Conservation (phyloP, 2,888 invertebrate genomes). For the Anthoptus insignis region DNA sequence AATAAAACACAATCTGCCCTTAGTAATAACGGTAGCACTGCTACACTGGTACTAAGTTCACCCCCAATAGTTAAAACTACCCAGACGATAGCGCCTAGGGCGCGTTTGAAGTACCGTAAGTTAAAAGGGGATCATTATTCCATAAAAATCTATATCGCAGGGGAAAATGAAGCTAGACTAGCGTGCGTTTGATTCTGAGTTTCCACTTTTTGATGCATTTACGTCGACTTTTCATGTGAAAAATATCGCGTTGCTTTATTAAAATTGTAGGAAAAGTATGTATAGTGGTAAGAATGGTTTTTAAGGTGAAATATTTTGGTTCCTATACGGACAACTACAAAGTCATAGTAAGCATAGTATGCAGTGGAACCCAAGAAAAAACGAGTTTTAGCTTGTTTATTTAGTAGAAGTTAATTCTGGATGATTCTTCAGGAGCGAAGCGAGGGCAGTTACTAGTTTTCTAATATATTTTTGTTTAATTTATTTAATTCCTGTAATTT, state of each 20-base stretch:
- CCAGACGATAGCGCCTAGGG: constrained; percentile 35
- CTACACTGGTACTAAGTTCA: constrained; percentile 9
- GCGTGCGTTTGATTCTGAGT: not conserved
- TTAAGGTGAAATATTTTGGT: no score
- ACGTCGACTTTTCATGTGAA: not conserved
- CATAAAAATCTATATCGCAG: constrained; percentile 38
- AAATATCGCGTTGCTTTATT: not conserved
- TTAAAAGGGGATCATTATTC: constrained; percentile 33
- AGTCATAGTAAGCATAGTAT: no score
- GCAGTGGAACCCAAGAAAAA: no score
- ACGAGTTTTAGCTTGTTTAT: no score
- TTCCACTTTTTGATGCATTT: not conserved
- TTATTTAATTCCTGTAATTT: no score
- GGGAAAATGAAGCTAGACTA: constrained; percentile 25
- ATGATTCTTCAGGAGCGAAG: no score
- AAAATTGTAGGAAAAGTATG: no score
- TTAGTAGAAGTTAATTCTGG: no score
- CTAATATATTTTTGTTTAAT: no score
- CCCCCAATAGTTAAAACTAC: constrained; percentile 39
- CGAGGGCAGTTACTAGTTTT: no score
- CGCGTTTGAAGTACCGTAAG: constrained; percentile 27
- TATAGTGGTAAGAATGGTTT: no score
- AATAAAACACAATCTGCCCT: constrained; percentile 4
- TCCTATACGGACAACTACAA: no score
- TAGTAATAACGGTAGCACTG: not conserved